Base-by-base conservation (phyloP, 2,888 invertebrate genomes). In the Pristionchus exspectatus region DNA sequence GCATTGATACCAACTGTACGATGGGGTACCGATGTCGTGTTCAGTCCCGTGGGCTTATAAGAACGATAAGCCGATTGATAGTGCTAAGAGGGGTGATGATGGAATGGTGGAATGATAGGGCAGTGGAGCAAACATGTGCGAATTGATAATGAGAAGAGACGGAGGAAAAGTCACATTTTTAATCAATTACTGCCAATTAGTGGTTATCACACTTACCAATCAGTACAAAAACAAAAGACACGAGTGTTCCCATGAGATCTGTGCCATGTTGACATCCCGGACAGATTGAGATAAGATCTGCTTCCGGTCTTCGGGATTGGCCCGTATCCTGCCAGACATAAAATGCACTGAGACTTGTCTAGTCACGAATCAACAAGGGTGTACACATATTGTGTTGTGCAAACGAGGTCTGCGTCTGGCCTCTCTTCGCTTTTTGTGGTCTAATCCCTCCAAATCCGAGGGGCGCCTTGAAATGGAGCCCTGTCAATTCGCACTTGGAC, bases 1-100 rank as follows among this genome's bases (percentile, higher is more conserved):
- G 44, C 44, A 18, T n/a, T 81, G 81, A 81, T 50, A 81, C 50
- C 24, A 44, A 77, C 44, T 81, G 33, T 81, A 38, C 74, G 81
- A 81, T 18, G 21, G 16, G 54, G 81, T 54, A 81, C 54, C 50
- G 81, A 50, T 9, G 74, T 69, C 44, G 77, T 50, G 81, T 81
- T 81, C 81, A 50, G 50, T 54, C 27, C 54, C 81, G 21, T 33
- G 24, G 81, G 81, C 81, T 54, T 81, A 81, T 54, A 50, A 0
- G 81, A 50, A 9, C 54, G 81, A 81, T 81, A 81, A 81, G 44
- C 44, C 44, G 44, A 77, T 21, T 10, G 50, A 18, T 21, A 77
- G 21, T 24, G 50, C n/a, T 54, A n/a, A n/a, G 77, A 38, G 24
- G 44, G 77, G 81, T 12, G n/a, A 81, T 54, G 74, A 16, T 44